Evolutionary conservation across 1,140 invertebrate species (phyloP).

Genomic region (Zaprionus tsacasi): DNA sequence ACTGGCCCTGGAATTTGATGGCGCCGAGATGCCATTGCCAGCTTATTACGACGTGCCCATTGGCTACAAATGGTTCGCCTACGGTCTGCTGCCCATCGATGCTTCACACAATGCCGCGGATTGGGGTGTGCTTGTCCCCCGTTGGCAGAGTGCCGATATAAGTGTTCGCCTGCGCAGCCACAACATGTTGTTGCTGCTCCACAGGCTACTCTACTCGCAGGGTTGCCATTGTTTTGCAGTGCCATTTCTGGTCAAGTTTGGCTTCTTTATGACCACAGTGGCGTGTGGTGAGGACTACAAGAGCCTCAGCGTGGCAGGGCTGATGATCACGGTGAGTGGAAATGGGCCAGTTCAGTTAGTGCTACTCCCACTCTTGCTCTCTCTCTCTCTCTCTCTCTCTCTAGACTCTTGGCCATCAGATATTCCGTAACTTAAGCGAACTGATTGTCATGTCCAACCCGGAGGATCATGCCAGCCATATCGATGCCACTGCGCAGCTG

Average conservation of each 20-base stretch:
- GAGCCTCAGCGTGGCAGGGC: neutral
- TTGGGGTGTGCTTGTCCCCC: conserved; percentile 52
- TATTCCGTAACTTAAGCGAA: conserved; percentile 30
- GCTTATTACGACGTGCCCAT: conserved; percentile 30
- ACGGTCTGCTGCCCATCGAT: conserved; percentile 6
- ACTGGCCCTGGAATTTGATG: conserved; percentile 46
- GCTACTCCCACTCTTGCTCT: neutral
- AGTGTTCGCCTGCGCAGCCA: neutral
- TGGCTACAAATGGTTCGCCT: conserved; percentile 50
- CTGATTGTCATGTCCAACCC: neutral
- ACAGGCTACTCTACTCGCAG: conserved; percentile 41
- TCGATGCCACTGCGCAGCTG: conserved; percentile 4
- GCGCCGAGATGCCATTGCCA: conserved; percentile 25
- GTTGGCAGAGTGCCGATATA: conserved; percentile 24
- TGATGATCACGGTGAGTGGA: conserved; percentile 39
- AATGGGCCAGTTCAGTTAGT: no score
- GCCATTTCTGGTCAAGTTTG: conserved; percentile 45
- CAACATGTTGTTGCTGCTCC: conserved; percentile 22
- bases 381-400: neutral
- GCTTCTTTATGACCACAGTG: conserved; percentile 43
- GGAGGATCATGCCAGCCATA: conserved; percentile 4
- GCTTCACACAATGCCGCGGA: neutral
- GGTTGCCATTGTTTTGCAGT: conserved; percentile 20
- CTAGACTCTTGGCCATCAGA: conserved; percentile 5
- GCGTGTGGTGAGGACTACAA: conserved; percentile 25